These are phyloP conservation scores for Meghimatium bilineatum DNA, from an alignment of 2,888 invertebrate species.

Conservation along the genomic window DNA sequence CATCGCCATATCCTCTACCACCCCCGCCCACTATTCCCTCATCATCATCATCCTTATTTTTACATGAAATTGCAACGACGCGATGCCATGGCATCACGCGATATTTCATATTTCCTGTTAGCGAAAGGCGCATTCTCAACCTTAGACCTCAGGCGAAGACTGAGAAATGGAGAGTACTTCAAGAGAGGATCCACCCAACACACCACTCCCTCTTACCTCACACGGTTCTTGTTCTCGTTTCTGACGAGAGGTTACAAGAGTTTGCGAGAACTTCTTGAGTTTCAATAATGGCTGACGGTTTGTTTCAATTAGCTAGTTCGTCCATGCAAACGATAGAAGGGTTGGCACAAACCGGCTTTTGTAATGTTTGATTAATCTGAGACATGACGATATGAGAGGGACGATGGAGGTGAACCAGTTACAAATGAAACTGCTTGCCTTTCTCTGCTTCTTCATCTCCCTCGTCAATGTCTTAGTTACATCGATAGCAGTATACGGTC, in stretches of 20 bases:
- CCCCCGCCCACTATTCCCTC: not conserved
- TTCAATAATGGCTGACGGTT: constrained; percentile 28
- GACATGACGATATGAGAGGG: not conserved
- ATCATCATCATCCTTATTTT: not conserved
- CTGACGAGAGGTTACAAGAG: constrained; percentile 11
- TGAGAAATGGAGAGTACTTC: not conserved
- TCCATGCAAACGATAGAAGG: not conserved
- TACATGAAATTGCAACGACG: not conserved
- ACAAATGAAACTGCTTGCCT: too few species aligned
- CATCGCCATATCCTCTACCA: not conserved
- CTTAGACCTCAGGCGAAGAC: constrained; percentile 23
- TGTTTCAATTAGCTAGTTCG: not conserved
- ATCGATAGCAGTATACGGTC: too few species aligned
- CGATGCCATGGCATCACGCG: constrained; percentile 1
- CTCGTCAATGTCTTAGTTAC: too few species aligned
- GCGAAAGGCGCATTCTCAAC: not conserved
- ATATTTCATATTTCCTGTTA: constrained; percentile 10
- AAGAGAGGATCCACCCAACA: not conserved
- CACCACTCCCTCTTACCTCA: not conserved
- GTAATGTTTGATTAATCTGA: not conserved
- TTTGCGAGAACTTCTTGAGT: constrained; percentile 9
- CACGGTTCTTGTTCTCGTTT: not conserved
- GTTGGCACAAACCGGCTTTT: not conserved
- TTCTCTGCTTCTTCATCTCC: too few species aligned
- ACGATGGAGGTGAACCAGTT: not conserved